phyloP scores from a whole-genome alignment of 2,797 vertebrate genomes.

The Urophycis tenuis region DNA sequence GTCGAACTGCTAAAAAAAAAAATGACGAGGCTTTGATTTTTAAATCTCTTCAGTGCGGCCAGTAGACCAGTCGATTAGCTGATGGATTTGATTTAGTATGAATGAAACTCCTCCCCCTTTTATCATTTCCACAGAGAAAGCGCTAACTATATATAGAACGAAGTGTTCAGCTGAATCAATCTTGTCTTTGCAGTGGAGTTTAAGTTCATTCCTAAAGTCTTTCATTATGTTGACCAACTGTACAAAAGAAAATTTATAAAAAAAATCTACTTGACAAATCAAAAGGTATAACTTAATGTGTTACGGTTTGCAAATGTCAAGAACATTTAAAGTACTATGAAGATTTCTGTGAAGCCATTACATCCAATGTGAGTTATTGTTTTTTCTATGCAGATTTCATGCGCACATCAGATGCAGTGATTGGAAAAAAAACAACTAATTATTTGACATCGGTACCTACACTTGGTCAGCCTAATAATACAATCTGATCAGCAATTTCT shows the following conservation, averaged over 20 bases:
- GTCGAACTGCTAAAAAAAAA: constrained; percentile 10
- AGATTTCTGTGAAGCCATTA: constrained; percentile 22
- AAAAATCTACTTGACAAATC: constrained; percentile 2
- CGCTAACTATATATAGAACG: background rate
- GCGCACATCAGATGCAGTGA: constrained; percentile 9
- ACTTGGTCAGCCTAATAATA: background rate
- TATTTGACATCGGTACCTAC: background rate
- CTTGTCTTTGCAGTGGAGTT: background rate
- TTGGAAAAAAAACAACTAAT: background rate
- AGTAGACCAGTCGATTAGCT: constrained; percentile 31
- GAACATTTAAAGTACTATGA: constrained; percentile 34
- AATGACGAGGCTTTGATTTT: constrained; percentile 28
- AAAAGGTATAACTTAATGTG: background rate
- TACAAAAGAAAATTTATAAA: constrained; percentile 5
- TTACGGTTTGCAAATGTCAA: constrained; percentile 10
- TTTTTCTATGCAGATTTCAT: background rate
- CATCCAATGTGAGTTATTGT: background rate
- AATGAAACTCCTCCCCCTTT: background rate
- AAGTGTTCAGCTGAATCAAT: background rate
- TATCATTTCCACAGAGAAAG: background rate
- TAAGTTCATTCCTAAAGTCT: constrained; percentile 2
- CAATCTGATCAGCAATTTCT: background rate
- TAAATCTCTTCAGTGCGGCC: constrained; percentile 26
- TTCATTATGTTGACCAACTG: constrained; percentile 4
- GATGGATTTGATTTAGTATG: constrained; percentile 19